Evolutionary conservation across 1,140 invertebrate genomes (phyloP), one percentile per base, ranked within the genome.

Genomic region (Oscheius sp.): DNA sequence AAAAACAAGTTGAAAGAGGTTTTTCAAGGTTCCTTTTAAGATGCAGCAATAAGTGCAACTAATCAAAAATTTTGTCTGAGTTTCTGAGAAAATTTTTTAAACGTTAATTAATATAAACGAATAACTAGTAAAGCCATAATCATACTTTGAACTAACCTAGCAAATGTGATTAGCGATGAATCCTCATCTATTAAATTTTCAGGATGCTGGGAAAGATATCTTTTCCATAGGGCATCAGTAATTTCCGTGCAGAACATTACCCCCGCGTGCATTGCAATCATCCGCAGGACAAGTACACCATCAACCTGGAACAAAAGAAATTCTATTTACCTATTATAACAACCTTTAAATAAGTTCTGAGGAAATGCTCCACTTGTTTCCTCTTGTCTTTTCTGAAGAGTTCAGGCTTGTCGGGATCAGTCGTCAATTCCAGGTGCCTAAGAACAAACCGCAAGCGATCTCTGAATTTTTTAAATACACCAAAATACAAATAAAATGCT

Each of bases 211-310:
- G 77, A 80, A 2, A 83, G 65, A 49, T 83, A 83, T 32, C 82
- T 55, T 64, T 84, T 82, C 82, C 82, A 83, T 31, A 83, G 66
- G 7, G 82, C 83, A 73, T 83, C 82, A 13, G 83, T 84, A 45
- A 83, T 83, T 38, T 83, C 82, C 20, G 82, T 84, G 46, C 83
- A 84, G 63, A 82, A 83, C 82, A 83, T 83, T 3, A 83, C 83
- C 10, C 82, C 82, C 10, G 82, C 82, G 65, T 83, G 82, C 7
- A 83, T 65, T 2, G 83, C 83, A 42, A 83, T 80, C 82, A 83
- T 83, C 42, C 82, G 49, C 10, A 83, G 71, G 0, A 83, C 80
- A 18, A 83, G 63, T 2, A 83, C 83, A 2, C 82, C 82, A 66
- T 83, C 82, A 29, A 83, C 78, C 82, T 82, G 23, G 28, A 80